Evolutionary conservation across 2,113 vertebrate genomes (phyloP), one percentile per base, ranked within the genome.

Genomic region (Capreolus pygargus): DNA sequence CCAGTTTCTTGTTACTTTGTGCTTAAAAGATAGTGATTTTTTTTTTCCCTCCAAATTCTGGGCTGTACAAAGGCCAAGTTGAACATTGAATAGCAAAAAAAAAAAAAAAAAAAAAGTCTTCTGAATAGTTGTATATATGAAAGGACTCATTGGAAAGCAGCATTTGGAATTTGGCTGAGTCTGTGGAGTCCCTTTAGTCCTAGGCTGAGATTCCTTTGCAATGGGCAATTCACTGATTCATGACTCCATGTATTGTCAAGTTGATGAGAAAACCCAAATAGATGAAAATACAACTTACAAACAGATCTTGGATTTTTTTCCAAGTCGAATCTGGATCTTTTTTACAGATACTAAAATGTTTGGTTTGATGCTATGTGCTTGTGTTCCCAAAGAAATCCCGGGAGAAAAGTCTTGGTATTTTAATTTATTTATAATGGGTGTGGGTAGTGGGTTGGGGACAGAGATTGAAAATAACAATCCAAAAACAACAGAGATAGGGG

Each of bases 1-100:
- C 25, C 76, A 95, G 79, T 93, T 98, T 97, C 58, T 96, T 97
- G 58, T 94, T 96, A 36, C 78, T 98, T 83, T 92, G 76, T 93
- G 55, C 50, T 98, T 97, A 76, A 78, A 96, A 55, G 25, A 95
- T 92, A 90, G 12, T 86, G 85, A 74, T 50, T 74, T 84, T 81
- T 70, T 83, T 96, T 30, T 50, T 4, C 16, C 4, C 43, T 87
- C 76, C 39, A 54, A 47, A 84, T 67, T 96, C 61, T 57, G 92
- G 79, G 47, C 33, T 96, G 7, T 93, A 14, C 13, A 86, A 89
- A n/a, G 25, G 64, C 54, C 86, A 97, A 83, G 23, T 16, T 74
- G 93, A 95, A 93, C 54, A 81, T 8, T 84, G 33, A 94, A 83
- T 21, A 83, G 21, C 4, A 12, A 23, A 39, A 61, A 79, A 11